phyloP scores from a whole-genome alignment of 2,113 vertebrate species.

The Nothoprocta perdicaria region DNA sequence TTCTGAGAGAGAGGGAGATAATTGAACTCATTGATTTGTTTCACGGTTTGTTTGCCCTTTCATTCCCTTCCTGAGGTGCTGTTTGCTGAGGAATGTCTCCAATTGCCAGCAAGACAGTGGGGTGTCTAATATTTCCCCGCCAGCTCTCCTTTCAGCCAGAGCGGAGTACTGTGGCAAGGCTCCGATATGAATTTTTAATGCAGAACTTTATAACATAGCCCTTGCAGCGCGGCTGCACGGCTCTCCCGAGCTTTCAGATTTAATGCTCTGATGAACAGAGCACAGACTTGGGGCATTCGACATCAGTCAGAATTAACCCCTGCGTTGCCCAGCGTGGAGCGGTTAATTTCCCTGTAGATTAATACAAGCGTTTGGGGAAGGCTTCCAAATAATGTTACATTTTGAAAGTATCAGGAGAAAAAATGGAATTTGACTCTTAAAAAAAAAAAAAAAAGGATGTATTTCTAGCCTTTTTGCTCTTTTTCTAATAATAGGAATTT shows the following conservation, averaged over 20 bases:
- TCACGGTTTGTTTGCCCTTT: conserved; percentile 83
- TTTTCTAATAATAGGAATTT: background rate
- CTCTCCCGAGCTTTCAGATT: conserved; percentile 85
- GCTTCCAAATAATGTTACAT: background rate
- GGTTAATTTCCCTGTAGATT: conserved; percentile 61
- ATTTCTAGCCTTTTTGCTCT: conserved; percentile 14
- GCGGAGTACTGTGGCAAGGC: conserved; percentile 81
- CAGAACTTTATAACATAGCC: conserved; percentile 86
- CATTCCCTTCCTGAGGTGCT: conserved; percentile 79
- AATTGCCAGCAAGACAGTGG: conserved; percentile 82
- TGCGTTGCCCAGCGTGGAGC: background rate
- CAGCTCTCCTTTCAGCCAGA: conserved; percentile 83
- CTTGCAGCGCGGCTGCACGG: conserved; percentile 77
- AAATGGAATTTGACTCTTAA: background rate
- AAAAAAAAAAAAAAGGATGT: background rate
- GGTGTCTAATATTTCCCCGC: conserved; percentile 80
- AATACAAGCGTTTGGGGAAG: background rate
- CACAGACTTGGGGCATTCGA: conserved; percentile 73
- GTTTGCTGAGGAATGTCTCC: conserved; percentile 85
- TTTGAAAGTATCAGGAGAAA: background rate
- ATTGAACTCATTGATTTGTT: conserved; percentile 86
- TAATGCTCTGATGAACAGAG: conserved; percentile 84
- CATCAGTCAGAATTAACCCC: conserved; percentile 80
- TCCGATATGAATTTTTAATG: conserved; percentile 95
- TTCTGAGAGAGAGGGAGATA: conserved; percentile 73